These are phyloP conservation scores for Tachina lurida DNA, from an alignment of 2,888 invertebrate species.

Conservation along the genomic window DNA sequence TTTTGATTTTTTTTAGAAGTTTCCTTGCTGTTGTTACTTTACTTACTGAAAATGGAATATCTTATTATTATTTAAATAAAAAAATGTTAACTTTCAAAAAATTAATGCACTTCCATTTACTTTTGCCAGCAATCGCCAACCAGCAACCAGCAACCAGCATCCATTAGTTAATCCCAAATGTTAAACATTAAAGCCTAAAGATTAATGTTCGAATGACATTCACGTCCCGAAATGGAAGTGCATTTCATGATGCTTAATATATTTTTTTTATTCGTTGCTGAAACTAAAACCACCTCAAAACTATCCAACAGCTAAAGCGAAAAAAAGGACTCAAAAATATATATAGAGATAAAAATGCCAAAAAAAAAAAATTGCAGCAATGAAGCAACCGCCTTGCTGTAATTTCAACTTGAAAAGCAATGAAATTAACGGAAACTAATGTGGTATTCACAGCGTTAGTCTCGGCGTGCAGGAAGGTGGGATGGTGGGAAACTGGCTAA, in stretches of 20 bases:
- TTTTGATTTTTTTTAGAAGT: too few relatives aligned
- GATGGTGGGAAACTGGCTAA: constrained; percentile 10
- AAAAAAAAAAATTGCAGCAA: constrained; percentile 51
- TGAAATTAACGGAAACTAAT: constrained; percentile 70
- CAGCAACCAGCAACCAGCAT: constrained; percentile 40
- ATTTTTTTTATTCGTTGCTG: constrained; percentile 23
- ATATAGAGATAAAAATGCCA: neutral
- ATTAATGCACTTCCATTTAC: constrained; percentile 50
- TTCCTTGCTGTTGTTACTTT: too few relatives aligned
- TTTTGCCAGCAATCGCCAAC: constrained; percentile 1
- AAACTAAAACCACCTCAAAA: constrained; percentile 57
- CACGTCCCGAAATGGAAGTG: constrained; percentile 63
- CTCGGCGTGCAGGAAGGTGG: neutral
- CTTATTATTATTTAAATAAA: neutral
- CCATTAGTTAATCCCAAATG: constrained; percentile 57
- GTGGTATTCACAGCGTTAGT: constrained; percentile 51
- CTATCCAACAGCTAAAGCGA: constrained; percentile 28
- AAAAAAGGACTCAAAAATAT: constrained; percentile 6
- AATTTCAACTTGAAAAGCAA: constrained; percentile 64
- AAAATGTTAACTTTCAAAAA: constrained; percentile 52
- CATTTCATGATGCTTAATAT: constrained; percentile 43
- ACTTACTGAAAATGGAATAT: neutral
- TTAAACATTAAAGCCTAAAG: constrained; percentile 64
- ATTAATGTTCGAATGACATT: constrained; percentile 69
- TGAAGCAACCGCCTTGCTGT: constrained; percentile 45